A percentile compares a stretch with the other conserved stretches of the same genome.
These are phyloP conservation scores for Tokudaia muenninki DNA, from an alignment of 2,797 vertebrate genomes.

Conservation along the genomic window DNA sequence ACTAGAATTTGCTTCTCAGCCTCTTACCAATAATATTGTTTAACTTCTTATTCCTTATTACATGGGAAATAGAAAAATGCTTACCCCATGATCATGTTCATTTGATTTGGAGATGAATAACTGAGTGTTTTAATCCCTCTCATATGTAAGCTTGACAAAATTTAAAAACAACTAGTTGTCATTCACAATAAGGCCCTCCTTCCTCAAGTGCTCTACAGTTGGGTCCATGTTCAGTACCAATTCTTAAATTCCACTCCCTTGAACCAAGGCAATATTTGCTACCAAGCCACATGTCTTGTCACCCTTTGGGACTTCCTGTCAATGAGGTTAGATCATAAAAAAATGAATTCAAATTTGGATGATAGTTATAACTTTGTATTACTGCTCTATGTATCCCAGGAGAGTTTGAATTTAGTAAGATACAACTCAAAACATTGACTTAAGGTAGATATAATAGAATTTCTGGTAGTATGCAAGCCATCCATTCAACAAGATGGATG, in stretches of 20 bases:
- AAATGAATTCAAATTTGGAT: not conserved
- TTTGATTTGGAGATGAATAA: constrained; percentile 20
- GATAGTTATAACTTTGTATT: constrained; percentile 20
- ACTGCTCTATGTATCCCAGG: not conserved
- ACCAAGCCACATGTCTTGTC: not conserved
- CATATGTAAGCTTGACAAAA: not conserved
- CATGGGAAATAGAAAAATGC: not conserved
- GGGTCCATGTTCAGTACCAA: not conserved
- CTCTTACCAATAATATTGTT: constrained; percentile 51
- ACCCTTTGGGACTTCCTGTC: not conserved
- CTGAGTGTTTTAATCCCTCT: not conserved
- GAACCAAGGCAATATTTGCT: not conserved
- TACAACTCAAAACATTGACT: constrained; percentile 25
- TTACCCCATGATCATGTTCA: constrained; percentile 12
- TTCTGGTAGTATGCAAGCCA: not conserved
- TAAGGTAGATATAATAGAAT: constrained; percentile 18
- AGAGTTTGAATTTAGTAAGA: constrained; percentile 51
- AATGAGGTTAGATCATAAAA: constrained; percentile 13
- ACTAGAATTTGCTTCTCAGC: constrained; percentile 3
- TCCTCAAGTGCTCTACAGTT: not conserved
- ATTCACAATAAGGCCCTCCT: not conserved
- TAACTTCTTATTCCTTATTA: constrained; percentile 34
- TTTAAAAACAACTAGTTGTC: not conserved
- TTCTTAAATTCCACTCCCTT: not conserved
- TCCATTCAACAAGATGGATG: not conserved